Base-by-base conservation (phyloP, 2,113 vertebrate species). In the Marcusenius ussheri region DNA sequence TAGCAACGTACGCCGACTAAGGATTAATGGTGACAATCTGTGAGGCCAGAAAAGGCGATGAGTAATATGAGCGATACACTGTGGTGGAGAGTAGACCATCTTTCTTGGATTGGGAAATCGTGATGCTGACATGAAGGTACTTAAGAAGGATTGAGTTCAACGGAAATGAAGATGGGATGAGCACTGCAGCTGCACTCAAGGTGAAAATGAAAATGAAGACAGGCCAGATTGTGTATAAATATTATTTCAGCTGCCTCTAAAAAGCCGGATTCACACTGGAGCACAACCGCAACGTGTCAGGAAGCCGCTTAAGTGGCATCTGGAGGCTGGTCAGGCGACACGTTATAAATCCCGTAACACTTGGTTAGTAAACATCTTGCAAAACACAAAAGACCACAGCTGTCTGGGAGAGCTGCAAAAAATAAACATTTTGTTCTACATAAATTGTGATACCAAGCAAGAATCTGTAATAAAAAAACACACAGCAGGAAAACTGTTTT, bases 341-440 rank as follows among this genome's bases (percentile, higher is more conserved):
- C 35, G 74, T 35, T 80, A 35, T 35, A 80, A 80, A 80, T 80
- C 74, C 35, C 15, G 17, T 80, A 80, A 19, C 74, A 42, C 74
- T 80, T 8, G 31, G 74, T 80, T 80, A 80, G 74, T 80, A 80
- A 80, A 80, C 74, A 80, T 80, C 74, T 42, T 15, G 17, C 74
- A 80, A 80, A 80, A 80, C 17, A 42, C 31, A 42, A 42, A 80
- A 80, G 74, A 39, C 62, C 74, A 80, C 35, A 42, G 74, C 74
- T 80, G 31, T 80, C 31, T 2, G 35, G 74, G 17, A 80, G 35
- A 80, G 74, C 15, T 80, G 6, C 74, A 80, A 39, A 80, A 80
- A 80, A 80, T 80, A 80, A 80, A 80, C 35, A 80, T 80, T 80
- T 8, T 70, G n/a, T 80, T 80, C 74, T 80, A 84, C 42, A 84